phyloP scores from a whole-genome alignment of 2,113 vertebrate genomes.

The Micronycteris hirsuta region DNA sequence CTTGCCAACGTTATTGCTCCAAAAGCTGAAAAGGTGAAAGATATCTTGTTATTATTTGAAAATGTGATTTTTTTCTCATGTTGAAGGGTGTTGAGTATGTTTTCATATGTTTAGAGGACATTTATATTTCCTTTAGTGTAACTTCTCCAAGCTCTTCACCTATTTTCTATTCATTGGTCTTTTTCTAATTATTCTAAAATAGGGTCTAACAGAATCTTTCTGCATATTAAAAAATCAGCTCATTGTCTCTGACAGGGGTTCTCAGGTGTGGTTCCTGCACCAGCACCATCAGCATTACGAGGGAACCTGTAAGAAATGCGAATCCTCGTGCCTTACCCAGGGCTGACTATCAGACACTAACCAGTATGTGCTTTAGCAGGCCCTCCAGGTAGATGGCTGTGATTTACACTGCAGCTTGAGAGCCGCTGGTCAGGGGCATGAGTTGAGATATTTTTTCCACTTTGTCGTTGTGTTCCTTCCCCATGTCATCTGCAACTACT shows the following conservation, averaged over 20 bases:
- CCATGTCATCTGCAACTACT: not conserved
- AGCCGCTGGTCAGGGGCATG: not conserved
- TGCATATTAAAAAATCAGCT: not conserved
- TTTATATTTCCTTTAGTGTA: not conserved
- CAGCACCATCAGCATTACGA: not conserved
- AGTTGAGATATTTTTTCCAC: not conserved
- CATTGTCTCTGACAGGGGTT: no score
- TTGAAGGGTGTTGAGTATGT: not conserved
- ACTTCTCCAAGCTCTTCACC: not conserved
- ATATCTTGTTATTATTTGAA: not conserved
- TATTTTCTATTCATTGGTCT: not conserved
- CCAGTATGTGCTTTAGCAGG: not conserved
- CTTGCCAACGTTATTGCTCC: not conserved
- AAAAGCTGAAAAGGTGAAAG: not conserved
- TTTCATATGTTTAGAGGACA: not conserved
- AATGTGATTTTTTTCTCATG: not conserved
- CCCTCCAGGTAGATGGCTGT: not conserved
- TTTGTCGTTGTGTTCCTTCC: not conserved
- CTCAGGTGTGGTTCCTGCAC: no score
- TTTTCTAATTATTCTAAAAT: constrained; percentile 4
- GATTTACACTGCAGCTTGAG: not conserved
- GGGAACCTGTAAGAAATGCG: not conserved
- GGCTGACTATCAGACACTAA: not conserved
- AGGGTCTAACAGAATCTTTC: not conserved
- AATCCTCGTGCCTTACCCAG: not conserved